phyloP scores from a whole-genome alignment of 1,140 invertebrate species.

The Drosophila rufa region DNA sequence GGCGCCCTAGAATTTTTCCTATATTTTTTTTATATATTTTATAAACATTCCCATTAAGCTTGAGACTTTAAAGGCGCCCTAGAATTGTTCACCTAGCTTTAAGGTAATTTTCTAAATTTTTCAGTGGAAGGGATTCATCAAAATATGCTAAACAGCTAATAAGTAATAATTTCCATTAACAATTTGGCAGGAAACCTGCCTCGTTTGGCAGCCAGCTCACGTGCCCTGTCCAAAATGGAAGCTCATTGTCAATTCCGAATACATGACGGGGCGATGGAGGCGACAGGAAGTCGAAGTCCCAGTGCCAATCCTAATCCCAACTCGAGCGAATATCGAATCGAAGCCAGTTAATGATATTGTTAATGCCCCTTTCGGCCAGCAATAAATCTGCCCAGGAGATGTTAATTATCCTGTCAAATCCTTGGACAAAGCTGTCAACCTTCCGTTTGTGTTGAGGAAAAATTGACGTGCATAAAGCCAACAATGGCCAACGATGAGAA shows the following conservation, averaged over 20 bases:
- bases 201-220: constrained; percentile 43
- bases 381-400: constrained; percentile 25
- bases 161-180: constrained; percentile 60
- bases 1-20: no score
- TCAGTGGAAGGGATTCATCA: constrained; percentile 11
- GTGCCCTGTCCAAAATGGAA: constrained; percentile 17
- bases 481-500: constrained; percentile 33
- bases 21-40: no score
- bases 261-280: background rate
- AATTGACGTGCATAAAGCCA: constrained; percentile 52
- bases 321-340: constrained; percentile 1
- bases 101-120: background rate
- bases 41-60: no score
- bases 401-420: constrained; percentile 61
- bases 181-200: constrained; percentile 25
- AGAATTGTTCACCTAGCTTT: no score
- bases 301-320: background rate
- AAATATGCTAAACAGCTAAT: constrained; percentile 58
- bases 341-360: constrained; percentile 46
- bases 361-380: constrained; percentile 14
- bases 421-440: background rate
- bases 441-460: constrained; percentile 7
- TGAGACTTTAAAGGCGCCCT: no score
- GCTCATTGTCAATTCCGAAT: constrained; percentile 49
- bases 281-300: background rate